Evolutionary conservation across 2,888 invertebrate genomes (phyloP).

Genomic region (Tachystola acroxantha): DNA sequence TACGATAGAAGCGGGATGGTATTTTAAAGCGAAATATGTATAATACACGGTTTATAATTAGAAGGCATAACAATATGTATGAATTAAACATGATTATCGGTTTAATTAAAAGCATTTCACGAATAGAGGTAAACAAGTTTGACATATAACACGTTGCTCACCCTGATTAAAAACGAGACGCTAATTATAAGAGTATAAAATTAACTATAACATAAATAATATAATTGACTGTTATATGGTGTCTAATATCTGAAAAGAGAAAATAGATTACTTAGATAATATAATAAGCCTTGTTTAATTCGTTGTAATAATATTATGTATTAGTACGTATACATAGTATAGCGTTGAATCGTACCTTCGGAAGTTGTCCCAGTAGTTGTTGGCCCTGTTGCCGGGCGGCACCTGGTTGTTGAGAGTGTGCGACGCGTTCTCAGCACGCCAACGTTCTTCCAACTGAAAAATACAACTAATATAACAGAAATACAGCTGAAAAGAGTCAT

Average conservation of each 20-base stretch:
- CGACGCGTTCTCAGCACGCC: constrained; percentile 65
- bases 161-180: neutral
- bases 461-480: neutral
- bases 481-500: no score
- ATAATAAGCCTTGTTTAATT: constrained; percentile 6
- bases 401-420: constrained; percentile 92
- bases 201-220: constrained; percentile 20
- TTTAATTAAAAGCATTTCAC: no score
- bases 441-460: constrained; percentile 68
- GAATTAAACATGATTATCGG: no score
- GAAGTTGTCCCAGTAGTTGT: constrained; percentile 97
- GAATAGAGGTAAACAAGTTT: no score
- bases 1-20: neutral
- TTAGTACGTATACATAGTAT: neutral
- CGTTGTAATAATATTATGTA: no score
- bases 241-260: constrained; percentile 69
- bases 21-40: neutral
- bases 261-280: constrained; percentile 21
- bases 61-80: no score
- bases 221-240: constrained; percentile 13
- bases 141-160: neutral
- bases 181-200: constrained; percentile 20
- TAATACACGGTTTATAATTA: neutral
- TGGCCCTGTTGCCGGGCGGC: constrained; percentile 92
- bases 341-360: constrained; percentile 83